Evolutionary conservation across 2,113 vertebrate genomes (phyloP).

Genomic region (Chlorodrepanis virens): DNA sequence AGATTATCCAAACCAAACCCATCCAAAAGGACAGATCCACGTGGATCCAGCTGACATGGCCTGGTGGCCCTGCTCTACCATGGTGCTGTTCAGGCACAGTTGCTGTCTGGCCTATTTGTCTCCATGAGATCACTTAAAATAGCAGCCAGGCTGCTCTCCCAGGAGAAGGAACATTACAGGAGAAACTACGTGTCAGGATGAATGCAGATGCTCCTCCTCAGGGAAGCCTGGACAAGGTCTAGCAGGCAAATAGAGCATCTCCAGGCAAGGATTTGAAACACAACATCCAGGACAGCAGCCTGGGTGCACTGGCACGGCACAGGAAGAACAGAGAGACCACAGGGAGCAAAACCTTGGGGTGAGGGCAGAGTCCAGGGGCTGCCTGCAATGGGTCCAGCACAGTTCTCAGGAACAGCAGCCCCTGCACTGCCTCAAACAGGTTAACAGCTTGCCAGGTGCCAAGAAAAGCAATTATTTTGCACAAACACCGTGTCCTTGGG

Average conservation of each 20-base stretch:
- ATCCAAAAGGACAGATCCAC: not conserved
- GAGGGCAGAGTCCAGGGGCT: not conserved
- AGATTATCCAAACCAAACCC: not conserved
- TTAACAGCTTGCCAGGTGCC: not conserved
- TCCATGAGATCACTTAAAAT: constrained; percentile 8
- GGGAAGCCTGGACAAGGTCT: not conserved
- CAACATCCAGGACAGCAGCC: not conserved
- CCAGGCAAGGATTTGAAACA: not conserved
- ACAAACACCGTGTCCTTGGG: rapidly evolving
- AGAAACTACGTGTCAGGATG: not conserved
- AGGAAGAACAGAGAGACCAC: not conserved
- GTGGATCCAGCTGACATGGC: rapidly evolving
- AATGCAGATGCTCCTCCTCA: not conserved
- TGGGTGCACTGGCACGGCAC: not conserved
- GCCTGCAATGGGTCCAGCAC: not conserved
- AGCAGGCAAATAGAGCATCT: not conserved
- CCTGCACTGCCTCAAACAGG: not conserved
- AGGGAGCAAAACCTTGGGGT: not conserved
- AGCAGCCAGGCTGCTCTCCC: not conserved
- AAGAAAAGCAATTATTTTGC: not conserved
- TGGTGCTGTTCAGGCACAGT: not conserved
- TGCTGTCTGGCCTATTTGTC: not conserved
- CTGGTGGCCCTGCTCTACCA: not conserved
- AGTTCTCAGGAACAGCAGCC: not conserved
- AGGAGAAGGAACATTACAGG: not conserved